A percentile compares a stretch with the other conserved stretches of the same genome.
These are phyloP conservation scores for Oasisia sp. DNA, from an alignment of 2,888 invertebrate species.

Conservation along the genomic window DNA sequence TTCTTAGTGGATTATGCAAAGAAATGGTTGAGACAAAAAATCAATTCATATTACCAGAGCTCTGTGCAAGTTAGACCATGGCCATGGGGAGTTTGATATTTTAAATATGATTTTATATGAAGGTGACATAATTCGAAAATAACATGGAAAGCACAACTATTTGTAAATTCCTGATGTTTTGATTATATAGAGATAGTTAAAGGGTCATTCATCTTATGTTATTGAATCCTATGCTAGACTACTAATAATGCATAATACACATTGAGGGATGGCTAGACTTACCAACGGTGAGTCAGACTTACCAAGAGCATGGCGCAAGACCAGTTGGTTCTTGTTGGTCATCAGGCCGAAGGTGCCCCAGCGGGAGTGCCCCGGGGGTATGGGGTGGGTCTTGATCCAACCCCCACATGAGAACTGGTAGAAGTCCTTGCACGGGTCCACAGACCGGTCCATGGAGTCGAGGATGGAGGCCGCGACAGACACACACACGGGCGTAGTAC, in stretches of 20 bases:
- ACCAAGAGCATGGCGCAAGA: constrained; percentile 90
- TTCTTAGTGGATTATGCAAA: neutral
- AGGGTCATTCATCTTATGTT: no score
- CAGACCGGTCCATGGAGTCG: constrained; percentile 81
- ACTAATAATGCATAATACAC: no score
- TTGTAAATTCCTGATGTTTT: no score
- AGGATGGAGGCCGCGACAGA: constrained; percentile 81
- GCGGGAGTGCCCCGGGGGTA: constrained; percentile 90
- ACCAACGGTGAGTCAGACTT: constrained; percentile 52
- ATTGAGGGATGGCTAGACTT: no score
- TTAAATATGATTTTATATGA: no score
- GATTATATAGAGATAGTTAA: no score
- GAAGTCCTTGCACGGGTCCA: constrained; percentile 84
- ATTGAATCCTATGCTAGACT: no score
- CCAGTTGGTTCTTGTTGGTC: constrained; percentile 90
- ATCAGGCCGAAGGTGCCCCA: constrained; percentile 97
- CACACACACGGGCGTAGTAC: constrained; percentile 58
- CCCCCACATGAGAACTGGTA: constrained; percentile 89
- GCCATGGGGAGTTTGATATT: no score
- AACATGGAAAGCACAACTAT: no score
- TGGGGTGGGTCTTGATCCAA: constrained; percentile 90
- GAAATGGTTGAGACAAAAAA: neutral
- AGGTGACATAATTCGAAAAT: no score
- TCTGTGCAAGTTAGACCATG: no score
- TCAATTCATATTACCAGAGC: neutral